These are phyloP conservation scores for Salvelinus sp. DNA, from an alignment of 2,113 vertebrate species.

Conservation along the genomic window DNA sequence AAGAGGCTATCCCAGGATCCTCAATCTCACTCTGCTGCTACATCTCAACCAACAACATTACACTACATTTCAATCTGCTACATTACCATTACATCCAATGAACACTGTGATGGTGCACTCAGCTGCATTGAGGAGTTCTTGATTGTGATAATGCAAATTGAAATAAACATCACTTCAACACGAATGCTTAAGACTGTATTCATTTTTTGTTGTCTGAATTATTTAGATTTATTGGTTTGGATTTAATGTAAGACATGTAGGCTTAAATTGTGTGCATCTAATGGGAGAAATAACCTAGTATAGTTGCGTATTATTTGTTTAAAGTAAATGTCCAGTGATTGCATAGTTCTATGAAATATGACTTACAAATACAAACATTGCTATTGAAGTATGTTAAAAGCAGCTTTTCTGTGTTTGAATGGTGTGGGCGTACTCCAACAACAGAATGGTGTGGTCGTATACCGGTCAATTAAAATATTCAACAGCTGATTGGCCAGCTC, in stretches of 20 bases:
- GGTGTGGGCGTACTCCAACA: too few species aligned
- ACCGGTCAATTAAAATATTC: too few species aligned
- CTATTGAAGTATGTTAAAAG: too few species aligned
- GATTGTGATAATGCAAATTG: constrained; percentile 49
- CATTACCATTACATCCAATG: constrained; percentile 2
- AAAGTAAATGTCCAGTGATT: too few species aligned
- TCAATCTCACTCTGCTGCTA: constrained; percentile 13
- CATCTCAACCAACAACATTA: constrained; percentile 49
- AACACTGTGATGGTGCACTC: constrained; percentile 24
- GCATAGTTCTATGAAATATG: too few species aligned
- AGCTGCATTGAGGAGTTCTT: constrained; percentile 46
- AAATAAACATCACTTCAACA: constrained; percentile 53
- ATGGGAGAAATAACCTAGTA: too few species aligned
- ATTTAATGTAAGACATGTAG: neutral
- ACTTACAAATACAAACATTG: too few species aligned
- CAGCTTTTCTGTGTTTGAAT: too few species aligned
- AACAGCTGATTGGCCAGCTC: too few species aligned
- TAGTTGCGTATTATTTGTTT: too few species aligned
- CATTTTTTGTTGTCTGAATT: neutral
- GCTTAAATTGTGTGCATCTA: neutral
- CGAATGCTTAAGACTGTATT: neutral
- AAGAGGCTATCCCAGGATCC: neutral
- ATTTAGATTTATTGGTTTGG: neutral
- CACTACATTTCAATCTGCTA: constrained; percentile 47
- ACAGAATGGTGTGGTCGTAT: too few species aligned